Conservation (phyloP, 2,888 invertebrate genomes). For the Cataglyphis cursor region DNA sequence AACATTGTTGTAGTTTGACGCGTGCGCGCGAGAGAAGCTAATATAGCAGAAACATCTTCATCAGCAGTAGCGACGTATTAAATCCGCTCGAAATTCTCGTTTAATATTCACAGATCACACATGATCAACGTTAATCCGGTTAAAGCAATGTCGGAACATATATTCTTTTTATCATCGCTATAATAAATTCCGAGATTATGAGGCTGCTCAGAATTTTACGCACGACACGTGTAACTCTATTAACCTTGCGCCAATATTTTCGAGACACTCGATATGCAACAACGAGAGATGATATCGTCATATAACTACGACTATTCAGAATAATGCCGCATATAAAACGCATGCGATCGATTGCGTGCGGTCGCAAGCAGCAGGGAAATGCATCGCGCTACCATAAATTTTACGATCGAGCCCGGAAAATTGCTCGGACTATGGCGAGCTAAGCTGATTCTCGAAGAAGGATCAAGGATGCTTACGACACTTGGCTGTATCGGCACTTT, state of each 20-base stretch:
- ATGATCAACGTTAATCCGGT: conserved; percentile 29
- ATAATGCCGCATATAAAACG: conserved; percentile 50
- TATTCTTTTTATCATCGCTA: conserved; percentile 26
- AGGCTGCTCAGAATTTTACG: conserved; percentile 37
- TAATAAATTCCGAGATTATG: conserved; percentile 36
- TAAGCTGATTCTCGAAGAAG: conserved; percentile 35
- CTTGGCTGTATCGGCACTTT: neutral
- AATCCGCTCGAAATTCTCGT: conserved; percentile 37
- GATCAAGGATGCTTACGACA: conserved; percentile 10
- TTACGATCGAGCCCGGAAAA: conserved; percentile 76
- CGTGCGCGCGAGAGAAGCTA: conserved; percentile 22
- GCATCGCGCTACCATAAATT: conserved; percentile 76
- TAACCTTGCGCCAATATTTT: conserved; percentile 45
- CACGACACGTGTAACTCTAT: conserved; percentile 14
- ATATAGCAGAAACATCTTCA: conserved; percentile 48
- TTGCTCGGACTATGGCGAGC: conserved; percentile 70
- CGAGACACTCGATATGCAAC: conserved; percentile 16
- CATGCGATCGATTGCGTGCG: conserved; percentile 40
- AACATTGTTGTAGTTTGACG: conserved; percentile 39
- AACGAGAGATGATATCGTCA: conserved; percentile 22
- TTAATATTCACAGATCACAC: conserved; percentile 48
- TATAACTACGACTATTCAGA: conserved; percentile 38
- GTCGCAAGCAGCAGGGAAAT: conserved; percentile 28
- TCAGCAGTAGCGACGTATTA: conserved; percentile 40
- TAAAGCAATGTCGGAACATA: neutral